Conservation (phyloP, 2,888 invertebrate genomes). For the Linyphia triangularis region DNA sequence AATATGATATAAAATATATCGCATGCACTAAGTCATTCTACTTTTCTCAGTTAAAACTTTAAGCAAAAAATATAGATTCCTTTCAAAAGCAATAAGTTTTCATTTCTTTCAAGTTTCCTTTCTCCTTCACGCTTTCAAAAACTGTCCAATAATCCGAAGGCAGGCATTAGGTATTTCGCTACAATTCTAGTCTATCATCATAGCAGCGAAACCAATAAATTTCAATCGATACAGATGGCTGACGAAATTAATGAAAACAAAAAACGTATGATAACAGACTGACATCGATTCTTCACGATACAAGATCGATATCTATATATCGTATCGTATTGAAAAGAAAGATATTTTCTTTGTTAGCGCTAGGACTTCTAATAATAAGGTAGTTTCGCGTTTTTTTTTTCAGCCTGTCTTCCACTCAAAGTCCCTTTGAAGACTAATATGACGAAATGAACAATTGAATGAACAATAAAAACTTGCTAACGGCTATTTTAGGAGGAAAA, state of each 20-base stretch:
- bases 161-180: not conserved
- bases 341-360: constrained; percentile 55
- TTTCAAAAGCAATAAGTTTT: not conserved
- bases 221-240: not conserved
- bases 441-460: constrained; percentile 49
- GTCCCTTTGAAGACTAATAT: constrained; percentile 51
- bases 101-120: not conserved
- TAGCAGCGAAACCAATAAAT: constrained; percentile 13
- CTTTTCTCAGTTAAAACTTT: no score
- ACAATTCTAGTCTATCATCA: not conserved
- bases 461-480: constrained; percentile 65
- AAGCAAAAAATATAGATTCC: no score
- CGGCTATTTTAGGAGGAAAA: constrained; percentile 61
- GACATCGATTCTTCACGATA: not conserved
- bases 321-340: constrained; percentile 27
- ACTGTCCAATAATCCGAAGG: constrained; percentile 8
- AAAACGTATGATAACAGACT: constrained; percentile 16
- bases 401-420: constrained; percentile 1
- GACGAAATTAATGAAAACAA: constrained; percentile 6
- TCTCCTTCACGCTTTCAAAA: not conserved
- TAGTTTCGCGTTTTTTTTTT: constrained; percentile 14
- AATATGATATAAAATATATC: no score
- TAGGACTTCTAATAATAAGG: constrained; percentile 21
- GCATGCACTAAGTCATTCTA: no score
- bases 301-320: constrained; percentile 33